Conservation (phyloP, 1,140 invertebrate genomes). For the Harpegnathos saltator region DNA sequence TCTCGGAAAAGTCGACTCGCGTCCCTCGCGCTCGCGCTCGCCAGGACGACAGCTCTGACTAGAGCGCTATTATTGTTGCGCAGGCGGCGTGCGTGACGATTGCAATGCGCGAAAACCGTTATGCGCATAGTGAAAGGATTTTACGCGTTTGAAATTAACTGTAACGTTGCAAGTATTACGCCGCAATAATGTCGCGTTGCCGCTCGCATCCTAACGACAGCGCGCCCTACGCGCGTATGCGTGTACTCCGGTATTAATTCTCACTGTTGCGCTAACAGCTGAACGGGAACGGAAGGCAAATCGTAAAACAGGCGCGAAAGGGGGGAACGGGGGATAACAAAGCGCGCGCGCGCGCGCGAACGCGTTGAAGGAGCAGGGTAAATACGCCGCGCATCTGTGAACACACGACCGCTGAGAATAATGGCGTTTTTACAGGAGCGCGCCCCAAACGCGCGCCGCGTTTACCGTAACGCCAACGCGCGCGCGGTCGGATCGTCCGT, state of each 20-base stretch:
- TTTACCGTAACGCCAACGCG: background rate
- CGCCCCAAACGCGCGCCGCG: too few species aligned
- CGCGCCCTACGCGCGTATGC: too few species aligned
- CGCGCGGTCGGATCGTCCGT: background rate
- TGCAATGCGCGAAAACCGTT: slow-evolving; percentile 48
- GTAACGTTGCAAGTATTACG: slow-evolving; percentile 44
- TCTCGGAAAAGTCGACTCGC: background rate
- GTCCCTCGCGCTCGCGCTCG: slow-evolving; percentile 1
- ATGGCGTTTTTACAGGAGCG: background rate
- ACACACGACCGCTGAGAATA: background rate
- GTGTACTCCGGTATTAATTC: slow-evolving; percentile 26
- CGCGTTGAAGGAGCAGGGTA: too few species aligned
- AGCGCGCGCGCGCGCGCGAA: too few species aligned
- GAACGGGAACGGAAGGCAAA: background rate
- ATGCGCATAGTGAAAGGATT: slow-evolving; percentile 53
- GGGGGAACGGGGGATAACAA: slow-evolving; percentile 9
- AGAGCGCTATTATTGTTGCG: slow-evolving; percentile 33
- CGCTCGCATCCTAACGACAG: slow-evolving; percentile 11
- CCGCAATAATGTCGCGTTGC: slow-evolving; percentile 36
- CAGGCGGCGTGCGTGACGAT: slow-evolving; percentile 30
- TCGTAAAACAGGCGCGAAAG: background rate
- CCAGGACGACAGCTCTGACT: background rate
- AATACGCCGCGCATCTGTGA: too few species aligned
- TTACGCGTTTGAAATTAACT: slow-evolving; percentile 50
- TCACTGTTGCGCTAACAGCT: background rate